phyloP scores from a whole-genome alignment of 2,113 vertebrate species.

The Mesitornis unicolor region DNA sequence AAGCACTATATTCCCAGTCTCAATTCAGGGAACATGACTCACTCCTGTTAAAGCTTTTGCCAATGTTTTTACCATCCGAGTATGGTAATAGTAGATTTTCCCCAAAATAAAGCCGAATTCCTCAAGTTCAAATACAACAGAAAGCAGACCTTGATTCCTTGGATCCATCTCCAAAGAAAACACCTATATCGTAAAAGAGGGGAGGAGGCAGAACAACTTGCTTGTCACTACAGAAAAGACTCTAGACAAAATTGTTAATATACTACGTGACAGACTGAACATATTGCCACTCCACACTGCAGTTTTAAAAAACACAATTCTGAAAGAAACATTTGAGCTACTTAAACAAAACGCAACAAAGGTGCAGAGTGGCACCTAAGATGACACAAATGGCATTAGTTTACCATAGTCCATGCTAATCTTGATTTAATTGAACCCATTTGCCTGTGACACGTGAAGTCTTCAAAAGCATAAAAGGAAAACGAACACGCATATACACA shows the following conservation, averaged over 20 bases:
- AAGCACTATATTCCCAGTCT: background rate
- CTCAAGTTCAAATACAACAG: slow-evolving; percentile 30
- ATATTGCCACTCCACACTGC: background rate
- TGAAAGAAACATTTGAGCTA: background rate
- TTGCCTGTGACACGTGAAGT: background rate
- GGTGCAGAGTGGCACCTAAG: background rate
- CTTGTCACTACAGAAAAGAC: background rate
- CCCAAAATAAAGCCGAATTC: slow-evolving; percentile 22
- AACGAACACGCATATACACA: background rate
- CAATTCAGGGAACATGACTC: slow-evolving; percentile 36
- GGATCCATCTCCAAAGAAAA: slow-evolving; percentile 59
- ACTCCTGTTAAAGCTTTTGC: slow-evolving; percentile 44
- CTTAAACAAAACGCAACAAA: background rate
- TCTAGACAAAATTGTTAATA: background rate
- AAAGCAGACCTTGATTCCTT: background rate
- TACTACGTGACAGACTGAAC: slow-evolving; percentile 33
- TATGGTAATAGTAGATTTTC: background rate
- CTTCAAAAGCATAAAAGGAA: background rate
- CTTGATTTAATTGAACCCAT: background rate
- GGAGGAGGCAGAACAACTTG: background rate
- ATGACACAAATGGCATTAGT: background rate
- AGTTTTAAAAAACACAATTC: background rate
- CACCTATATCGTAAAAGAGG: background rate
- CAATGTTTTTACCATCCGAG: slow-evolving; percentile 39
- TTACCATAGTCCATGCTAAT: background rate